Percentiles rank a stretch among this genome's conserved stretches.
Evolutionary conservation across 2,888 invertebrate species (phyloP).

Genomic region (Panopea generosa): DNA sequence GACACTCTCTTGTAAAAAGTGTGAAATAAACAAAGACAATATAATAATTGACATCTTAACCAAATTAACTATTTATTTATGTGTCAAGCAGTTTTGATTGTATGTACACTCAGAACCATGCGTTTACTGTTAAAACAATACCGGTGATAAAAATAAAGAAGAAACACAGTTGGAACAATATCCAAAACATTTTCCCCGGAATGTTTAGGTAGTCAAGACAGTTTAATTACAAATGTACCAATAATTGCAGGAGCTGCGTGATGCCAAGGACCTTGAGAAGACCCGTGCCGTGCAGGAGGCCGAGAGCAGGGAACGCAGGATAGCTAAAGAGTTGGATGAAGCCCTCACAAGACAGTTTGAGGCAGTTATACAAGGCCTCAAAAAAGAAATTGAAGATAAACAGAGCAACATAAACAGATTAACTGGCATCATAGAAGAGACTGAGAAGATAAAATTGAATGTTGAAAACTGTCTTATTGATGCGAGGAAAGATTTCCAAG

Average conservation of each 20-base stretch:
- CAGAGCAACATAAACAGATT: slow-evolving; percentile 52
- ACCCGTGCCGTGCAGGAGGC: slow-evolving; percentile 68
- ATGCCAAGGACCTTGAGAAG: slow-evolving; percentile 67
- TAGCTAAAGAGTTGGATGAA: slow-evolving; percentile 66
- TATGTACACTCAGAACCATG: too few relatives aligned
- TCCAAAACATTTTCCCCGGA: too few relatives aligned
- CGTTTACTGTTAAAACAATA: too few relatives aligned
- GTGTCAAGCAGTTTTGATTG: too few relatives aligned
- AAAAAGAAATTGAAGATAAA: slow-evolving; percentile 55
- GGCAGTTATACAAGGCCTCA: slow-evolving; percentile 60
- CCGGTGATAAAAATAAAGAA: too few relatives aligned
- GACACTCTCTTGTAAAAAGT: too few relatives aligned
- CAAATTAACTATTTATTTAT: too few relatives aligned
- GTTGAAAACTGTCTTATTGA: slow-evolving; percentile 69
- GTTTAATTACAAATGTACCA: too few relatives aligned
- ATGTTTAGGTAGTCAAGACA: too few relatives aligned
- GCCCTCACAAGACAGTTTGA: slow-evolving; percentile 64
- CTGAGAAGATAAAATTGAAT: slow-evolving; percentile 61
- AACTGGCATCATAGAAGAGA: slow-evolving; percentile 53
- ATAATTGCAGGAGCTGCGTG: slow-evolving; percentile 50
- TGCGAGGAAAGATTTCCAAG: slow-evolving; percentile 72
- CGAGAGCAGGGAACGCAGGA: slow-evolving; percentile 63
- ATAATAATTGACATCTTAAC: too few relatives aligned
- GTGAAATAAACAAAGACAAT: too few relatives aligned
- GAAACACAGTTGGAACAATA: too few relatives aligned